phyloP scores from a whole-genome alignment of 2,888 invertebrate genomes.

The Hecatera dysodea region DNA sequence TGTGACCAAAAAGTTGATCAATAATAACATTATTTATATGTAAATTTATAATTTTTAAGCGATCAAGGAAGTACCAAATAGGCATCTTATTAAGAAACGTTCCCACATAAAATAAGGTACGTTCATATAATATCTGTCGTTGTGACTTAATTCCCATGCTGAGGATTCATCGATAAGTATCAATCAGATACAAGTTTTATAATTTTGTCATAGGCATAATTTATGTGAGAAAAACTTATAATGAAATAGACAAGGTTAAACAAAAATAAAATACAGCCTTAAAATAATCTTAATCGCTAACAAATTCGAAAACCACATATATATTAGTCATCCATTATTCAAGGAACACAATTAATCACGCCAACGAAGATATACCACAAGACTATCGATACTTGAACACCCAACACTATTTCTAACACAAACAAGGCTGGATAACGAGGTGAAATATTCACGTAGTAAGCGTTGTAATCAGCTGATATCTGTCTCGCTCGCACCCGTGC shows the following conservation, averaged over 20 bases:
- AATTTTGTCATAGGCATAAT: slow-evolving; percentile 13
- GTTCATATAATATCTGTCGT: slow-evolving; percentile 1
- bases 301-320: slow-evolving; percentile 31
- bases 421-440: slow-evolving; percentile 91
- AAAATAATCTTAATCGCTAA: slow-evolving; percentile 22
- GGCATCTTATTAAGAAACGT: background rate
- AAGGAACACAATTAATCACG: slow-evolving; percentile 77
- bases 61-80: background rate
- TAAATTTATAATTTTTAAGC: slow-evolving; percentile 3
- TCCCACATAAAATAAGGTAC: background rate
- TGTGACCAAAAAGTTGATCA: background rate
- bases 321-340: slow-evolving; percentile 36
- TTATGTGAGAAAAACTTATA: slow-evolving; percentile 43
- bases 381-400: slow-evolving; percentile 70
- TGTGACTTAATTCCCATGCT: slow-evolving; percentile 1
- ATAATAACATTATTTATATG: background rate
- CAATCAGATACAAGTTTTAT: slow-evolving; percentile 13
- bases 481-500: slow-evolving; percentile 80
- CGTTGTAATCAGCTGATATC: slow-evolving; percentile 85
- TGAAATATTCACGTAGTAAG: slow-evolving; percentile 90
- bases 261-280: slow-evolving; percentile 6
- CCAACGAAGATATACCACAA: slow-evolving; percentile 63
- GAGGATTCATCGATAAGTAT: slow-evolving; percentile 24
- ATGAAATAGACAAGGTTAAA: slow-evolving; percentile 39
- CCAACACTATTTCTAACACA: slow-evolving; percentile 88